Base-by-base conservation (phyloP, 2,888 invertebrate genomes). In the Pycnomerus fuliginosus region DNA sequence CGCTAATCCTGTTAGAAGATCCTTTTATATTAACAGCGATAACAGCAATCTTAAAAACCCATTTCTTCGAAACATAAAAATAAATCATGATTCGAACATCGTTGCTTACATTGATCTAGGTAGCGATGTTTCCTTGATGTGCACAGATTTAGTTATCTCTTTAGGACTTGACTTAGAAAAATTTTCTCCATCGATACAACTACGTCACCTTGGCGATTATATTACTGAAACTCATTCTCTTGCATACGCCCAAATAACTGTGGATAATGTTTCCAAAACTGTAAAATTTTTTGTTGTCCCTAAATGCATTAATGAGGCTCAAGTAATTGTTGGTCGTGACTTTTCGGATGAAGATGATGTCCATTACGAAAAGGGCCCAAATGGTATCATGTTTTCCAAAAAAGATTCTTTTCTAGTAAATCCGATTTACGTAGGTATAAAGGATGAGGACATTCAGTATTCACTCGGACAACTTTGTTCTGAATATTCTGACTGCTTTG, bases 331-430 rank as follows among this genome's bases (percentile, higher is more conserved):
- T 7, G 14, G 30, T 5, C 30, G 30, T 4, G n/a, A 30, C n/a
- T 30, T 30, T n/a, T 13, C 30, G 4, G 30, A 30, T 4, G 3
- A 7, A 4, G 3, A 3, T 30, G 14, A 7, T 30, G 30, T 30
- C 5, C 14, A 10, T 13, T 30, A 30, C 15, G 13, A 12, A 4
- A 30, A 30, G 14, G 30, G 30, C n/a, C 30, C 30, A 30, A 30
- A 30, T n/a, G 30, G 30, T n/a, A 30, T 30, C 4, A 15, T 30
- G 3, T 30, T 30, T 14, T 30, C 30, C 15, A 7, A 3, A n/a
- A n/a, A n/a, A n/a, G n/a, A n/a, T n/a, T n/a, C n/a, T n/a, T n/a
- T n/a, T n/a, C n/a, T n/a, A n/a, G n/a, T n/a, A n/a, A n/a, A n/a
- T n/a, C n/a, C n/a, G n/a, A n/a, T n/a, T n/a, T n/a, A n/a, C n/a